A percentile compares a stretch with the other conserved stretches of the same genome.
Evolutionary conservation across 2,113 vertebrate species (phyloP).

Genomic region (Etheostoma cragini): DNA sequence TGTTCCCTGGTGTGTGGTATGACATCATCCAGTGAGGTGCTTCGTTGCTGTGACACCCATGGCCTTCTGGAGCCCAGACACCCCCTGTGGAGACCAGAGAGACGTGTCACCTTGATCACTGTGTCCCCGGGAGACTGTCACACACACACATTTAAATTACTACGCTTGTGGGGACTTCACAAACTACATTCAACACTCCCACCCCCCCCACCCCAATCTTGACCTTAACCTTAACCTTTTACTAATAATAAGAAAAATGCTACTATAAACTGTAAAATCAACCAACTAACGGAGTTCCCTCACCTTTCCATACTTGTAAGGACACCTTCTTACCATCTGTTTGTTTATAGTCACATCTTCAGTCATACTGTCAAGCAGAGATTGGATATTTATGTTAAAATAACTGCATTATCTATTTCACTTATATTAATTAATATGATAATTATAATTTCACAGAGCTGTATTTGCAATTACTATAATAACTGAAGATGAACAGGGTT

Average conservation of each 20-base stretch:
- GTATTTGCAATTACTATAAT: not conserved
- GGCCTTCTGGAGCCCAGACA: slow-evolving; percentile 73
- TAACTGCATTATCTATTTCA: not conserved
- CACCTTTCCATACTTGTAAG: not conserved
- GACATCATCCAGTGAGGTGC: slow-evolving; percentile 61
- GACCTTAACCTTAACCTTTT: not conserved
- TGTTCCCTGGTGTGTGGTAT: slow-evolving; percentile 16
- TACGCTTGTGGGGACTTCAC: not conserved
- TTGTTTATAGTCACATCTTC: not conserved
- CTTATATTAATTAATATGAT: too few species aligned
- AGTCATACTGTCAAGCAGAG: not conserved
- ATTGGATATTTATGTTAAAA: not conserved
- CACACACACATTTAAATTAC: slow-evolving; percentile 12
- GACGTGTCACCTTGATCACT: slow-evolving; percentile 72
- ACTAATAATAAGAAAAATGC: not conserved
- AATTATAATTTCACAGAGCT: not conserved
- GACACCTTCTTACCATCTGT: not conserved
- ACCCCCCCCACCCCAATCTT: not conserved
- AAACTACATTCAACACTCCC: not conserved
- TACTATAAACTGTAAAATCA: not conserved
- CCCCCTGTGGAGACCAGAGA: slow-evolving; percentile 70
- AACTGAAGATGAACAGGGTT: not conserved
- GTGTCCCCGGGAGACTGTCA: slow-evolving; percentile 47
- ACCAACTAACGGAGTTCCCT: not conserved
- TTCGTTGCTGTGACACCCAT: slow-evolving; percentile 61